Conservation (phyloP, 2,113 vertebrate genomes). For the Marmota flaviventris region DNA sequence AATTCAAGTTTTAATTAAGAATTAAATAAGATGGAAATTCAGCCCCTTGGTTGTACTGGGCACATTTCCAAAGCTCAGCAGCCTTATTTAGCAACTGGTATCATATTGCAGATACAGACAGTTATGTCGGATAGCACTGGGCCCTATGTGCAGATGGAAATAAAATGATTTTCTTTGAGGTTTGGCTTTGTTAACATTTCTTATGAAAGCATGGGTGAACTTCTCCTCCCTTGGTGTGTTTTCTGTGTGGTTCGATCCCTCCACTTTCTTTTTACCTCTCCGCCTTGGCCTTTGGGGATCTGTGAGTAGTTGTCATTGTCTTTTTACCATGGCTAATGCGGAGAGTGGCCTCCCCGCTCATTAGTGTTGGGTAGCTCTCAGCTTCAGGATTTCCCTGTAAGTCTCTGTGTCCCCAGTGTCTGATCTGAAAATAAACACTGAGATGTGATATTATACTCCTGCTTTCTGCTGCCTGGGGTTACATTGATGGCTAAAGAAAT, state of each 20-base stretch:
- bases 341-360: background rate
- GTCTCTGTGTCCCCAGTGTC: background rate
- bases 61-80: background rate
- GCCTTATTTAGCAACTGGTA: background rate
- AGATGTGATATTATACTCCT: background rate
- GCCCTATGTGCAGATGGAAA: background rate
- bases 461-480: background rate
- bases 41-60: background rate
- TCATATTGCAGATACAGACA: background rate
- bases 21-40: background rate
- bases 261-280: background rate
- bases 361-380: background rate
- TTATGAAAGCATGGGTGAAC: background rate
- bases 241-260: too few relatives aligned
- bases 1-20: conserved; percentile 34
- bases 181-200: background rate
- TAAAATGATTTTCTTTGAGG: background rate
- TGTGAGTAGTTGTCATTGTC: background rate
- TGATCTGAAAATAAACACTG: background rate
- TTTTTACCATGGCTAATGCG: background rate
- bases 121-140: background rate
- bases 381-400: background rate
- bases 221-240: background rate
- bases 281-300: background rate
- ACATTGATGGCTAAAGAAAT: background rate